Conservation (phyloP, 2,888 invertebrate genomes). For the Microctonus brassicae region DNA sequence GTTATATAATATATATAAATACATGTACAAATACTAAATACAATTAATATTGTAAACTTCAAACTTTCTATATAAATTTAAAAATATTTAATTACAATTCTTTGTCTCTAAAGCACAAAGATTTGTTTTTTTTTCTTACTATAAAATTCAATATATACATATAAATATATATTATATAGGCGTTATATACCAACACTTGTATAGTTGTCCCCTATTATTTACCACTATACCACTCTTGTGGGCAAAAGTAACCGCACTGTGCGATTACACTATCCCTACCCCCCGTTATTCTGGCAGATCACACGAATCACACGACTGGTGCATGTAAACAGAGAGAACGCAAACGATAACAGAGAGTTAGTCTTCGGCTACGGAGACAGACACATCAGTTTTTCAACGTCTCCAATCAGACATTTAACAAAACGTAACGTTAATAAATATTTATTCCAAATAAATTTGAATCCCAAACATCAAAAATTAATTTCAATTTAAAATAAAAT, state of each 20-base stretch:
- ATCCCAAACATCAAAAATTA: no score
- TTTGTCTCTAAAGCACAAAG: no score
- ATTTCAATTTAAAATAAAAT: no score
- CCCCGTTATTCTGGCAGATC: constrained; percentile 13
- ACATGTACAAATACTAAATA: no score
- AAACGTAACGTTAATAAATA: no score
- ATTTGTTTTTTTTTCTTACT: no score
- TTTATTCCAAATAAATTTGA: neutral
- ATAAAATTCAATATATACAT: no score
- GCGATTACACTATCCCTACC: constrained; percentile 18
- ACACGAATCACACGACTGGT: neutral
- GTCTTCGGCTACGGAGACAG: neutral
- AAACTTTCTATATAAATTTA: no score
- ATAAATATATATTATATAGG: neutral
- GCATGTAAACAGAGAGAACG: constrained; percentile 32
- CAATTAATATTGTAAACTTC: no score
- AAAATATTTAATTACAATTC: no score
- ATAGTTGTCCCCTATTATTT: constrained; percentile 22
- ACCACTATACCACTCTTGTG: constrained; percentile 9
- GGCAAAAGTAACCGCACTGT: neutral
- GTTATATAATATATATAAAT: no score
- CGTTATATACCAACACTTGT: neutral
- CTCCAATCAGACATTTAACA: no score
- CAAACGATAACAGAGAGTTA: constrained; percentile 17
- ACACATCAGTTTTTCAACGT: neutral